Evolutionary conservation across 2,888 invertebrate genomes (phyloP).

Genomic region (Nebria brevicollis): DNA sequence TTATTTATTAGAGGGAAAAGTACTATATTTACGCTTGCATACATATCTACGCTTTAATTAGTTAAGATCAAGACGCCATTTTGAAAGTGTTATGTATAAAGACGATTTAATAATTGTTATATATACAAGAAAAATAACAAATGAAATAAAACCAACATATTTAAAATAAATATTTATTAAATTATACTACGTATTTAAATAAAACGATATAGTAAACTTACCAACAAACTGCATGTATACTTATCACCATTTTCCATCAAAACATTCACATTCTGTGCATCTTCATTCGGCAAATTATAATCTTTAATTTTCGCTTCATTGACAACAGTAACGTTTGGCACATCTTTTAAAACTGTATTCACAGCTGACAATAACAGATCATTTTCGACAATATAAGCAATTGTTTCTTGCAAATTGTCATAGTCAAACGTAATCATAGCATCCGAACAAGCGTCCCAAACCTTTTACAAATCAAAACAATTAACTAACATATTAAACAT

Average conservation of each 20-base stretch:
- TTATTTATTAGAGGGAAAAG: neutral
- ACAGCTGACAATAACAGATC: conserved; percentile 84
- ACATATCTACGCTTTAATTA: neutral
- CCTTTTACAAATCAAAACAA: conserved; percentile 64
- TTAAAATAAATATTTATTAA: conserved; percentile 20
- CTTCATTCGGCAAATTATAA: conserved; percentile 68
- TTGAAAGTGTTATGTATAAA: no score
- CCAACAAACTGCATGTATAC: conserved; percentile 75
- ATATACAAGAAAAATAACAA: no score
- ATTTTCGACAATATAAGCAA: conserved; percentile 95
- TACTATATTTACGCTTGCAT: neutral
- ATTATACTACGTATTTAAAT: neutral
- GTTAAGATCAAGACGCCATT: neutral
- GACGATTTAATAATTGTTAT: no score
- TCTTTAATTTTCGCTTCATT: conserved; percentile 76
- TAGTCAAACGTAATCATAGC: conserved; percentile 87
- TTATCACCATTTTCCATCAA: conserved; percentile 72
- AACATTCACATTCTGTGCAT: conserved; percentile 63
- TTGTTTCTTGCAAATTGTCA: conserved; percentile 73
- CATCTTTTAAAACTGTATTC: conserved; percentile 67
- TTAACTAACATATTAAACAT: conserved; percentile 23
- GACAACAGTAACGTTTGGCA: conserved; percentile 72
- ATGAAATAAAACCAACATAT: neutral
- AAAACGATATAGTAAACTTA: conserved; percentile 62
- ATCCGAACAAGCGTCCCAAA: conserved; percentile 94